These are phyloP conservation scores for Schizothorax lantsangensis DNA, from an alignment of 2,797 vertebrate species.

Conservation along the genomic window DNA sequence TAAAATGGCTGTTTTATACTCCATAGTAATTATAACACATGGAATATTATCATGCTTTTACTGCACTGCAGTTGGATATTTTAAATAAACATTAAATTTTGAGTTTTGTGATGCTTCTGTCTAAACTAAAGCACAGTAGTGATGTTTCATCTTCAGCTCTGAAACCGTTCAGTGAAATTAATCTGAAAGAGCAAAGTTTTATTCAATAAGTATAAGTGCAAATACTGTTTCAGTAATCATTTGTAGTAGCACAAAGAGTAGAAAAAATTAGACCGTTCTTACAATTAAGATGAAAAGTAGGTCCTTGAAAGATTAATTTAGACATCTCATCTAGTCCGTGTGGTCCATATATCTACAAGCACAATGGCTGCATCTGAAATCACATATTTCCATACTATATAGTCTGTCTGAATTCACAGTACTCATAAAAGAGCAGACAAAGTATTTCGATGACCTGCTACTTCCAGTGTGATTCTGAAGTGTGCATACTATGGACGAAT, in stretches of 20 bases:
- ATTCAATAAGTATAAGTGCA: background rate
- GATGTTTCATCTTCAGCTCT: background rate
- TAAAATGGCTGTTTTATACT: background rate
- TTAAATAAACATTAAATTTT: conserved; percentile 23
- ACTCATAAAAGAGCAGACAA: background rate
- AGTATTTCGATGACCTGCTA: background rate
- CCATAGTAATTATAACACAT: background rate
- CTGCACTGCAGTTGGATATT: background rate
- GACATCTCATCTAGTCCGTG: background rate
- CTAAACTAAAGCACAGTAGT: background rate
- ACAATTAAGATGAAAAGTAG: background rate
- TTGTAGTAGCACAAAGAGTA: background rate
- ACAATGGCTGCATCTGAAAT: background rate
- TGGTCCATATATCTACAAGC: too few relatives aligned
- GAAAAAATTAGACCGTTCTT: background rate
- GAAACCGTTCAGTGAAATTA: background rate
- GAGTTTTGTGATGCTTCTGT: background rate
- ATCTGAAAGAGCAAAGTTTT: background rate
- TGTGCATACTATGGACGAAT: background rate
- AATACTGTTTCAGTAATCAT: background rate
- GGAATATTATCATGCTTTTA: background rate
- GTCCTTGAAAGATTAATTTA: background rate
- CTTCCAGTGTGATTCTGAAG: background rate
- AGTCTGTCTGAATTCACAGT: background rate
- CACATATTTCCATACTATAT: background rate